A percentile compares a stretch with the other conserved stretches of the same genome.
These are phyloP conservation scores for Phoronis australis DNA, from an alignment of 2,888 invertebrate genomes.

Conservation along the genomic window DNA sequence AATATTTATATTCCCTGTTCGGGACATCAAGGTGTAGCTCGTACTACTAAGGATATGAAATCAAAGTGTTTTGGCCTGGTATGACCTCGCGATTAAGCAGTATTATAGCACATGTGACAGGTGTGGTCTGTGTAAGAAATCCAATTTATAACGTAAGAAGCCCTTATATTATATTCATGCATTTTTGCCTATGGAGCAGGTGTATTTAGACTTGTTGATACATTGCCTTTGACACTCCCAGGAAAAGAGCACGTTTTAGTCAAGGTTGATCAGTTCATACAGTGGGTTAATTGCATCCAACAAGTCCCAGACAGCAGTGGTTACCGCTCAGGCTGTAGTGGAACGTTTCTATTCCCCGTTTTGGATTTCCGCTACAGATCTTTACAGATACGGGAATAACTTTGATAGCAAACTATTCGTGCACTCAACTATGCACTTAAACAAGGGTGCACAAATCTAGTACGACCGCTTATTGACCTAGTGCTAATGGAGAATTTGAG, in stretches of 20 bases:
- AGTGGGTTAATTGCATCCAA: neutral
- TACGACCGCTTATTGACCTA: neutral
- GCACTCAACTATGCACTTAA: neutral
- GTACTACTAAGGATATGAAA: constrained; percentile 5
- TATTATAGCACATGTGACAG: constrained; percentile 3
- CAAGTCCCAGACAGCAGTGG: neutral
- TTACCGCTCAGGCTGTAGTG: neutral
- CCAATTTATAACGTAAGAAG: constrained; percentile 2
- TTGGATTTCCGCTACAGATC: neutral
- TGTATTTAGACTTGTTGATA: neutral
- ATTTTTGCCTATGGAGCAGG: neutral
- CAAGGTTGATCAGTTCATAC: constrained; percentile 4
- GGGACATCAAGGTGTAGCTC: constrained; percentile 8
- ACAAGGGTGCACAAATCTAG: neutral
- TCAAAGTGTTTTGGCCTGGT: constrained; percentile 7
- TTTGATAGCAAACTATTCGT: neutral
- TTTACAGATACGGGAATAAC: neutral
- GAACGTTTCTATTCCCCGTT: neutral
- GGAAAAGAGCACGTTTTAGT: constrained; percentile 2
- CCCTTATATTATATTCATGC: neutral
- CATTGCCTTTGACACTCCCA: neutral
- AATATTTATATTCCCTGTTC: constrained; percentile 7
- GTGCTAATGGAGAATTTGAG: neutral
- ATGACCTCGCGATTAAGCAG: constrained; percentile 1
- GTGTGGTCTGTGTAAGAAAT: constrained; percentile 7